Evolutionary conservation across 2,797 vertebrate species (phyloP).

Genomic region (Brachyrhaphis roseni): DNA sequence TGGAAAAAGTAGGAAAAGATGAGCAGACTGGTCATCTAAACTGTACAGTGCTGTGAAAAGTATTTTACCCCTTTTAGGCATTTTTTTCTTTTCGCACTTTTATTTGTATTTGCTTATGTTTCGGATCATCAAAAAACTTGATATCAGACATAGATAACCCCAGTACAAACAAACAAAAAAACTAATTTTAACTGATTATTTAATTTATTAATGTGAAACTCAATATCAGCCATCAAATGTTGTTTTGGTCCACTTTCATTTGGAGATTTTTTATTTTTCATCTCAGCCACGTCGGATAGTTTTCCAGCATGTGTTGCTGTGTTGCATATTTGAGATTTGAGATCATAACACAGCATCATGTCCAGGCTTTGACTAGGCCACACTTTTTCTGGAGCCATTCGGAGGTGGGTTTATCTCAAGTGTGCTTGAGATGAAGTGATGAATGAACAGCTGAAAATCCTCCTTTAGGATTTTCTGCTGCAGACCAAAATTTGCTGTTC

Average conservation of each 20-base stretch:
- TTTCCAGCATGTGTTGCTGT: background rate
- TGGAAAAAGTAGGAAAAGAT: slow-evolving; percentile 1
- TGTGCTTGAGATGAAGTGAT: background rate
- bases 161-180: background rate
- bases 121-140: background rate
- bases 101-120: background rate
- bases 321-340: too few relatives aligned
- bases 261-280: background rate
- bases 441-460: background rate
- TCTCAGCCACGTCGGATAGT: background rate
- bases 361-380: background rate
- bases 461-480: background rate
- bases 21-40: background rate
- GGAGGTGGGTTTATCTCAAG: background rate
- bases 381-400: background rate
- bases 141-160: background rate
- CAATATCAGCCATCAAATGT: background rate
- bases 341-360: background rate
- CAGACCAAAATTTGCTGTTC: background rate
- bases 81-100: background rate
- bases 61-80: background rate
- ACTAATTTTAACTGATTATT: background rate
- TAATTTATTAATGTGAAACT: background rate
- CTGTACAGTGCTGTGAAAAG: background rate
- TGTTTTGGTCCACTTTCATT: background rate